Base-by-base conservation (phyloP, 92 coral and sea anemone genomes). In the Phymanthus crucifer region DNA sequence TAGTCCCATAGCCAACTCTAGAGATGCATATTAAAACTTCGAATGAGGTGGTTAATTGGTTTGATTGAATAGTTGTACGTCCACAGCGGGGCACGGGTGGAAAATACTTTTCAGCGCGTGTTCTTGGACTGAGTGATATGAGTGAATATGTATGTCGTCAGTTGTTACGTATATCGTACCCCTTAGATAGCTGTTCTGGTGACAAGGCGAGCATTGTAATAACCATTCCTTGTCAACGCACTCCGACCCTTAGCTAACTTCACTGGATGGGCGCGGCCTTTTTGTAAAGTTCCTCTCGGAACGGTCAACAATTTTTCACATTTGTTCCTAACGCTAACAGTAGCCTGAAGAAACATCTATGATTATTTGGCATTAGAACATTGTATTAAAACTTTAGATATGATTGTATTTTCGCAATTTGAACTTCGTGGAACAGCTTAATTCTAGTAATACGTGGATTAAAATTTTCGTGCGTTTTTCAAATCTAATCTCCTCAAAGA, bases 151-250 rank as follows among this genome's bases (percentile, higher is more conserved):
- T 61, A 26, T 61, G 23, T 77, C 72, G 58, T 27, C 79, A 75
- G 70, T 31, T 24, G 18, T 77, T 58, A 38, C 19, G 21, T 75
- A 21, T 32, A 34, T 21, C n/a, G 47, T 77, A 77, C 81, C 81
- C 81, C 81, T 77, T 77, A 77, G 81, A 19, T n/a, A 37, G 81
- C 33, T 50, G 65, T 13, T 71, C 19, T 24, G 38, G 58, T 77
- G 81, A 77, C 81, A 71, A 38, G 52, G 75, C 23, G 75, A 40
- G 23, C 33, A 40, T 71, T 71, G 34, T 21, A 71, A 35, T 71
- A 71, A 40, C 75, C 75, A 71, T 74, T 16, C 36, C 38, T 19
- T 72, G 57, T 72, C 50, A 61, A 72, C 77, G 45, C 37, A 61
- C 29, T 24, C 33, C 34, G 14, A 27, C 33, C n/a, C n/a, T 2